Base-by-base conservation (phyloP, 2,888 invertebrate genomes). In the Embidobia sp. region DNA sequence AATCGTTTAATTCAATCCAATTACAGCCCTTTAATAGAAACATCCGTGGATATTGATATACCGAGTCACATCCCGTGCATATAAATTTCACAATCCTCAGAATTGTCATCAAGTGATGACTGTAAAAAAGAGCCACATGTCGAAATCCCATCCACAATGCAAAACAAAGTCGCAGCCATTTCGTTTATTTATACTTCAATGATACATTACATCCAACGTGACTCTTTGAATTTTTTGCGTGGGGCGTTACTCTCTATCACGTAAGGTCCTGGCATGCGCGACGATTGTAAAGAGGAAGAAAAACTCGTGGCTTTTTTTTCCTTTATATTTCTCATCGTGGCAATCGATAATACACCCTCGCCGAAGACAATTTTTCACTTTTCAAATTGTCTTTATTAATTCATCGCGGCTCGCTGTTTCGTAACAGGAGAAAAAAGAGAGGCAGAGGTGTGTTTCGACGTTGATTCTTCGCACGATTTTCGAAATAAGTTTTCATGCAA, bases 141-240 rank as follows among this genome's bases (percentile, higher is more conserved):
- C 29, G 8, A 72, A 72, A 48, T 72, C 72, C 57, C 72, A 64
- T 19, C 35, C 40, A n/a, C 22, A 7, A 15, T 2, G 37, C 18
- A 18, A 48, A 64, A 57, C 57, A 51, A 73, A 73, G 59, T 73
- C 27, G 35, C 26, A 19, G 35, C 5, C 11, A 15, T 46, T 66
- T 74, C 59, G 74, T 74, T 74, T 73, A 73, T 73, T 73, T 29
- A 74, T 74, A 48, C 33, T 46, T 51, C 51, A 67, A 61, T 53
- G 51, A 46, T 61, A 53, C 66, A 67, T 42, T 66, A 15, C 46
- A 18, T 35, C 51, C 53, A 13, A 61, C 59, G 15, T 67, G 66
- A 75, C 66, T 48, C 31, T 61, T 67, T 75, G 53, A 46, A 67
- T 75, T 67, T 75, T 67, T 75, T 48, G 67, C 46, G 15, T 40